Percentiles rank a stretch among this genome's conserved stretches.
Conservation (phyloP, 2,888 invertebrate species). For the Cerceris ruficornis region DNA sequence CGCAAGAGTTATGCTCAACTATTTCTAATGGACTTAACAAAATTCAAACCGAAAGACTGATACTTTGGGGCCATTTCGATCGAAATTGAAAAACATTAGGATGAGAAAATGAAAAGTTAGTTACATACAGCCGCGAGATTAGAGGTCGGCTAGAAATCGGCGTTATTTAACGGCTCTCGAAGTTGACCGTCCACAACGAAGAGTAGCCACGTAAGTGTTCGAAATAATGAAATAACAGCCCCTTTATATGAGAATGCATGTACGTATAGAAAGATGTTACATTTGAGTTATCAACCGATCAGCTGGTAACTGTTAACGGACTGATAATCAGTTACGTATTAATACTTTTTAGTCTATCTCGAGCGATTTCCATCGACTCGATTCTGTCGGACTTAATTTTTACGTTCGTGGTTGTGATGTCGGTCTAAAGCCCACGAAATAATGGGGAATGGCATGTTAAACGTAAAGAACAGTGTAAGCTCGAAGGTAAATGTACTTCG, state of each 20-base stretch:
- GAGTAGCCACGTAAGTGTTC: constrained; percentile 18
- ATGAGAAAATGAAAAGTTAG: constrained; percentile 33
- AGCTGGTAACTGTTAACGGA: constrained; percentile 27
- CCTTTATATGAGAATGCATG: constrained; percentile 30
- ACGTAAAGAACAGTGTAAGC: constrained; percentile 12
- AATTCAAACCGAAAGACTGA: constrained; percentile 77
- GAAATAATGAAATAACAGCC: neutral
- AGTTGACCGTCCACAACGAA: constrained; percentile 11
- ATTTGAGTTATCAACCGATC: constrained; percentile 33
- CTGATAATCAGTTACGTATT: constrained; percentile 34
- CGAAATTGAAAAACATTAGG: constrained; percentile 52
- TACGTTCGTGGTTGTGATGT: constrained; percentile 76
- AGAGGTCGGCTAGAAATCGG: constrained; percentile 32
- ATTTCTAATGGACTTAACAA: constrained; percentile 68
- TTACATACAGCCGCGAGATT: constrained; percentile 31
- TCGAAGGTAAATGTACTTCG: constrained; percentile 8
- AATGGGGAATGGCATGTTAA: constrained; percentile 12
- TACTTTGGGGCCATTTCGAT: constrained; percentile 77
- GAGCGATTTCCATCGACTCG: neutral
- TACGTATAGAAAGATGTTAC: constrained; percentile 23
- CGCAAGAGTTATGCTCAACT: constrained; percentile 69
- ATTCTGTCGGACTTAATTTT: constrained; percentile 61
- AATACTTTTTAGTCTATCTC: constrained; percentile 20
- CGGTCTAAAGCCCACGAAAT: constrained; percentile 52
- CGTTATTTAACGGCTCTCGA: constrained; percentile 12